These are phyloP conservation scores for Drosophila anceps DNA, from an alignment of 2,888 invertebrate genomes.

Conservation along the genomic window DNA sequence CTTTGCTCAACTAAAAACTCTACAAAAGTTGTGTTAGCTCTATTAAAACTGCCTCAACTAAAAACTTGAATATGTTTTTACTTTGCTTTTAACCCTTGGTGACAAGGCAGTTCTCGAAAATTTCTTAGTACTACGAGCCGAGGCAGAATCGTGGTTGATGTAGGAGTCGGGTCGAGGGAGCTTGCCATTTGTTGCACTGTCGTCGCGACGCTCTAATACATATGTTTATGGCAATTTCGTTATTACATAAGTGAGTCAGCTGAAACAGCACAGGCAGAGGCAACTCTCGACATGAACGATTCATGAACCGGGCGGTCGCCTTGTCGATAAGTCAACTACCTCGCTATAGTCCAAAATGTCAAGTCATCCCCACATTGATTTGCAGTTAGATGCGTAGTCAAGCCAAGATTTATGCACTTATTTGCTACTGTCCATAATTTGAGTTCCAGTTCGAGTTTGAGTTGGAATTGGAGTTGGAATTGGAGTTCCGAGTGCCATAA, in stretches of 20 bases:
- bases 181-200: constrained; percentile 45
- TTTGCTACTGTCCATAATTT: constrained; percentile 74
- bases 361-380: constrained; percentile 76
- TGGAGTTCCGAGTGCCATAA: constrained; percentile 34
- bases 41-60: constrained; percentile 9
- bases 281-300: constrained; percentile 11
- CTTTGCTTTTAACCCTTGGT: constrained; percentile 38
- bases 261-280: constrained; percentile 34
- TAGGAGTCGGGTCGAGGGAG: background rate
- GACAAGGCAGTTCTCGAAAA: constrained; percentile 59
- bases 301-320: constrained; percentile 20
- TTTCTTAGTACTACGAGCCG: constrained; percentile 9
- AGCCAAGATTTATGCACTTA: constrained; percentile 71
- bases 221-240: constrained; percentile 77
- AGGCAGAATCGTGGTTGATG: constrained; percentile 36
- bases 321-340: constrained; percentile 50
- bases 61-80: constrained; percentile 23
- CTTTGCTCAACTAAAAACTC: background rate
- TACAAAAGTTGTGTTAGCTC: background rate
- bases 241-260: constrained; percentile 80
- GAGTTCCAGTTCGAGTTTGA: constrained; percentile 9
- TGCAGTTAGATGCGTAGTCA: constrained; percentile 45
- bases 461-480: constrained; percentile 1
- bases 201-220: constrained; percentile 61
- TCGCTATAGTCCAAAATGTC: constrained; percentile 23